Evolutionary conservation across 2,797 vertebrate species (phyloP).

Genomic region (Vipera ursinii): DNA sequence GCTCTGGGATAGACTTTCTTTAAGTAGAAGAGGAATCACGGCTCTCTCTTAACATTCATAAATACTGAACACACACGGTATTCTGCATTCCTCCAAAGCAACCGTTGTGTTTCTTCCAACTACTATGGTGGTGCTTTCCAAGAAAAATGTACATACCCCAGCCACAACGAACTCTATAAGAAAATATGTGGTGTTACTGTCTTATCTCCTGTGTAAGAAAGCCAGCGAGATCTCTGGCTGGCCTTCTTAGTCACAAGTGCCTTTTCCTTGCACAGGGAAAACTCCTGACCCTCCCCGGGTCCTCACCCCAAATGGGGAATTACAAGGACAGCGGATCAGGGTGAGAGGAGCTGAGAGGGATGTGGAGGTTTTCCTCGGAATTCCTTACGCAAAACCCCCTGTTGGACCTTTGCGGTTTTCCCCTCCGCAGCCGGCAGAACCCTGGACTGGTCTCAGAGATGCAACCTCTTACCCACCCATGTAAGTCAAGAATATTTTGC

Average conservation of each 20-base stretch:
- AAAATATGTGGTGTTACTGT: background rate
- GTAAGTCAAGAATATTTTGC: background rate
- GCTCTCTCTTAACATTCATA: background rate
- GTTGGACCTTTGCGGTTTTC: background rate
- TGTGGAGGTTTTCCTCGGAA: background rate
- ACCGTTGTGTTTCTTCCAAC: background rate
- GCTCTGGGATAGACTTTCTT: background rate
- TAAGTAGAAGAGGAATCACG: background rate
- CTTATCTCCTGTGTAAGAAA: background rate
- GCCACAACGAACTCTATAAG: background rate
- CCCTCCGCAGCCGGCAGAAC: background rate
- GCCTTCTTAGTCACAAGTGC: background rate
- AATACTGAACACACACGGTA: background rate
- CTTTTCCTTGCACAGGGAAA: background rate
- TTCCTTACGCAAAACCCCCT: background rate
- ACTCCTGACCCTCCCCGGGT: background rate
- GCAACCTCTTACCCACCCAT: background rate
- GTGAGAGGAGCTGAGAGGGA: background rate
- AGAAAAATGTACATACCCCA: background rate
- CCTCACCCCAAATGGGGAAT: background rate
- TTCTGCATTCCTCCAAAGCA: background rate
- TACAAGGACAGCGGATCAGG: background rate
- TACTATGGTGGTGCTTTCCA: background rate
- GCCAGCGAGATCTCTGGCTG: background rate
- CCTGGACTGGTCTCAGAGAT: background rate